A percentile compares a stretch with the other conserved stretches of the same genome.
These are phyloP conservation scores for Typhlichthys eigenmanni DNA, from an alignment of 2,797 vertebrate genomes.

Conservation along the genomic window DNA sequence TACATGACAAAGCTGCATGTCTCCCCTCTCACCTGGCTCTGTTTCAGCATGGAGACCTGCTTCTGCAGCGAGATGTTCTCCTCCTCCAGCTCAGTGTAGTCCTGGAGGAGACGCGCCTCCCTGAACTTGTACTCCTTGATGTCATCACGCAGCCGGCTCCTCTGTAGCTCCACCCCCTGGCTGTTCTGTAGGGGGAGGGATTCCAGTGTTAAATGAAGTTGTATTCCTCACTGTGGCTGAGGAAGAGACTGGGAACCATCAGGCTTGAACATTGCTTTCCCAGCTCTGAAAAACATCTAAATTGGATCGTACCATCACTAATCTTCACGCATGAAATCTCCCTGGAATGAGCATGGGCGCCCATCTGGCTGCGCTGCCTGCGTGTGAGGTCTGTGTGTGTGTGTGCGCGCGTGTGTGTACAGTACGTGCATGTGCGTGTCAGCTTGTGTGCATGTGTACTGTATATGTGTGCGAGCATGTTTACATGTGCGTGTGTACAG, in stretches of 20 bases:
- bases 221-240: no score
- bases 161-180: constrained; percentile 91
- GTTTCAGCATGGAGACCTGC: constrained; percentile 92
- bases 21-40: constrained; percentile 85
- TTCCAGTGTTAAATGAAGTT: no score
- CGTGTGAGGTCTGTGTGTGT: constrained; percentile 4
- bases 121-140: constrained; percentile 98
- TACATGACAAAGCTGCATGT: not conserved
- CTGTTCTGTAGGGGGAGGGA: constrained; percentile 74
- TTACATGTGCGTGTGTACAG: not conserved
- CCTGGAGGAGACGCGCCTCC: constrained; percentile 93
- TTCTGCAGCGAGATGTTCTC: constrained; percentile 99
- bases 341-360: constrained; percentile 27
- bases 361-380: constrained; percentile 37
- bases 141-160: constrained; percentile 90
- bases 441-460: constrained; percentile 4
- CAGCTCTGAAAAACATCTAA: no score
- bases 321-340: constrained; percentile 42
- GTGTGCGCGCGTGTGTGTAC: constrained; percentile 1
- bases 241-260: no score
- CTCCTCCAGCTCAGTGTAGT: constrained; percentile 96
- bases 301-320: no score
- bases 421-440: constrained; percentile 4
- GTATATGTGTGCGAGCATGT: constrained; percentile 5
- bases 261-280: no score